Percentiles rank a stretch among this genome's conserved stretches.
Evolutionary conservation across 2,888 invertebrate genomes (phyloP).

Genomic region (Acheta domesticus): DNA sequence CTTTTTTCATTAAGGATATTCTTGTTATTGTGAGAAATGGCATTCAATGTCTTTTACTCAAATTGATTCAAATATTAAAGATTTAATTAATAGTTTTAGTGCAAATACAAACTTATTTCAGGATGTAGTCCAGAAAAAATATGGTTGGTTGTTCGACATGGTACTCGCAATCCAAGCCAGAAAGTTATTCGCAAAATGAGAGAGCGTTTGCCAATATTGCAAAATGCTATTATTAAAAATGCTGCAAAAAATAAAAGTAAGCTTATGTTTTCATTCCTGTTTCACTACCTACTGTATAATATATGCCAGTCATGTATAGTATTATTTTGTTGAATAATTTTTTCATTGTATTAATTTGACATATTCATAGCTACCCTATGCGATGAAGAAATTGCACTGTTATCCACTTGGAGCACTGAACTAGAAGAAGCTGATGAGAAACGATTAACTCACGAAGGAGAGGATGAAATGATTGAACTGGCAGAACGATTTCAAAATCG

Average conservation of each 20-base stretch:
- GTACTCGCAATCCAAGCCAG: constrained; percentile 67
- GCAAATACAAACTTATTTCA: constrained; percentile 42
- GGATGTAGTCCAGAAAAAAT: constrained; percentile 64
- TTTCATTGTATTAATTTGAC: background rate
- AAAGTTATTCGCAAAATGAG: constrained; percentile 56
- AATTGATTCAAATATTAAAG: background rate
- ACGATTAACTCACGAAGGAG: constrained; percentile 67
- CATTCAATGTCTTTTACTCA: too few species aligned
- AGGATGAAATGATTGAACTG: constrained; percentile 68
- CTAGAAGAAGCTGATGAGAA: constrained; percentile 57
- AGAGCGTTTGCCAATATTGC: constrained; percentile 53
- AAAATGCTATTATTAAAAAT: constrained; percentile 54
- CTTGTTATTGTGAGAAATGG: too few species aligned
- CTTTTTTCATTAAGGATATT: too few species aligned
- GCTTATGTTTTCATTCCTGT: too few species aligned
- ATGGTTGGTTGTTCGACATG: constrained; percentile 75
- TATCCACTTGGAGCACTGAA: constrained; percentile 60
- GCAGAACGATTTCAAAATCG: constrained; percentile 71
- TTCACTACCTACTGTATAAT: too few species aligned
- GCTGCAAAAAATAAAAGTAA: constrained; percentile 53
- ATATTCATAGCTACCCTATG: constrained; percentile 46
- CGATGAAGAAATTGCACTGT: constrained; percentile 47
- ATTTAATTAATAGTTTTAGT: background rate
- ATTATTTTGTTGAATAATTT: background rate
- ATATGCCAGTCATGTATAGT: background rate